These are phyloP conservation scores for mouse (Mus musculus) DNA, from an alignment of 2,113 vertebrate species.

Conservation along the genomic window GRCm39 chr7:34420001-34420500, in stretches of 20 bases:
- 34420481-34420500: background rate
- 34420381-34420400: background rate
- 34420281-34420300: background rate
- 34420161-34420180: background rate
- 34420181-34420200: background rate
- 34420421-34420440: background rate
- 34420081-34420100: background rate
- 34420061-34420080: background rate
- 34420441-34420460: background rate
- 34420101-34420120: too few relatives aligned
- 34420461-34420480: rapidly evolving
- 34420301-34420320: background rate
- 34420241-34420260: too few relatives aligned
- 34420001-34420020: background rate
- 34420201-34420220: background rate
- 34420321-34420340: background rate
- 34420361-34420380: background rate
- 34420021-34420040: background rate
- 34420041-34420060: background rate
- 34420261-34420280: background rate
- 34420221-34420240: background rate
- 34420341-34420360: background rate
- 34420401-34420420: background rate
- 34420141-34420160: background rate
- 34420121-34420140: background rate